Base-by-base conservation (phyloP, 2,888 invertebrate genomes). In the Epirrhoe alternata region DNA sequence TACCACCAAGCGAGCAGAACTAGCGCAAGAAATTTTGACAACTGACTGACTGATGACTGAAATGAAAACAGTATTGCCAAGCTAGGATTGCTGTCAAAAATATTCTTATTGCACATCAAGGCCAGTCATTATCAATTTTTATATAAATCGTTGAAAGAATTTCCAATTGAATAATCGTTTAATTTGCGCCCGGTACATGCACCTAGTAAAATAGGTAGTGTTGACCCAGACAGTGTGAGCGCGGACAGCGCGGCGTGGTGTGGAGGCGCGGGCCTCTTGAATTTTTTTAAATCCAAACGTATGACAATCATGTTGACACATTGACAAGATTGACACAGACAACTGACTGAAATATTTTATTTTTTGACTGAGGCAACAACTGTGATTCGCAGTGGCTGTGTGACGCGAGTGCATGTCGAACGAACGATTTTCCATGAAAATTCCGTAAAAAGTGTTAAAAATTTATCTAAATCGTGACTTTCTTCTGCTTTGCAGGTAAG, bases 331-430 rank as follows among this genome's bases (percentile, higher is more conserved):
- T 24, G 24, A 24, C 24, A 24, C 24, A 24, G 8, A 12, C 38
- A 42, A 42, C 12, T 3, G 12, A 42, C 7, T 8, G 2, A 5
- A 12, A 42, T 24, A 47, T 16, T n/a, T 51, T 51, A 31, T 24
- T 30, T 51, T 42, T 7, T 73, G 66, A 72, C 38, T 12, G 12
- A 30, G 47, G 38, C 61, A 54, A 47, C 24, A 75, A n/a, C n/a
- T n/a, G n/a, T n/a, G n/a, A n/a, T 47, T 61, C 8, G 35, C 54
- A 10, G 31, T 51, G 68, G 76, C 63, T 77, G 66, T 83, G 84
- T 85, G 88, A 89, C 85, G 88, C 86, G 86, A 78, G 76, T 81
- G 82, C 72, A 80, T 73, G 84, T 86, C 87, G 87, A 88, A 85
- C 89, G 89, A 90, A 86, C 85, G 85, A 88, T 78, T 84, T 84